Conservation (phyloP, 2,888 invertebrate species). For the Ectemnius continuus region DNA sequence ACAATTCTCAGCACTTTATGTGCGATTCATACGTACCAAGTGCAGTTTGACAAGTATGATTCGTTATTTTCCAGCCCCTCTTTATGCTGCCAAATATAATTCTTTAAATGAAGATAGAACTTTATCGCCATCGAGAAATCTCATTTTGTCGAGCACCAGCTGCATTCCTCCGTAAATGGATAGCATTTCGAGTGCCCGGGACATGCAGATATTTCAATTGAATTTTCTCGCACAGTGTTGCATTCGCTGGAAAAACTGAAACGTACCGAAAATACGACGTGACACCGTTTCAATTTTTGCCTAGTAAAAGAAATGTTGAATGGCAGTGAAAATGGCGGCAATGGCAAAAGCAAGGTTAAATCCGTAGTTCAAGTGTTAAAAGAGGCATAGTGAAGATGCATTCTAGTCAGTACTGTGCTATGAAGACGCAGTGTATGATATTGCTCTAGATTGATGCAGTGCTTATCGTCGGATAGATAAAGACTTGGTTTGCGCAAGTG, state of each 20-base stretch:
- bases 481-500: background rate
- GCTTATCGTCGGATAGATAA: slow-evolving; percentile 1
- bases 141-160: slow-evolving; percentile 8
- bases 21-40: no score
- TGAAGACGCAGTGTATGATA: no score
- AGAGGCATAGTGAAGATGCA: no score
- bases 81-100: no score
- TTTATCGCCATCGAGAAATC: background rate
- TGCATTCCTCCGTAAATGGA: slow-evolving; percentile 47
- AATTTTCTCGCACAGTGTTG: slow-evolving; percentile 16
- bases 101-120: no score
- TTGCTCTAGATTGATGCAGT: slow-evolving; percentile 1
- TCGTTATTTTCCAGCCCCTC: no score
- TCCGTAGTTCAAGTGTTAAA: background rate
- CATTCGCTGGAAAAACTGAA: slow-evolving; percentile 6
- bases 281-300: slow-evolving; percentile 14
- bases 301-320: slow-evolving; percentile 22
- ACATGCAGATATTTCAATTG: slow-evolving; percentile 36
- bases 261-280: slow-evolving; percentile 9
- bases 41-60: no score
- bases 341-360: background rate
- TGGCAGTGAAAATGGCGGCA: background rate
- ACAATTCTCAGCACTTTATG: background rate
- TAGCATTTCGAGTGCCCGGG: slow-evolving; percentile 30
- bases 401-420: no score